Percentiles rank a stretch among this genome's conserved stretches.
Conservation (phyloP, 2,113 vertebrate genomes). For the Jaculus jaculus region DNA sequence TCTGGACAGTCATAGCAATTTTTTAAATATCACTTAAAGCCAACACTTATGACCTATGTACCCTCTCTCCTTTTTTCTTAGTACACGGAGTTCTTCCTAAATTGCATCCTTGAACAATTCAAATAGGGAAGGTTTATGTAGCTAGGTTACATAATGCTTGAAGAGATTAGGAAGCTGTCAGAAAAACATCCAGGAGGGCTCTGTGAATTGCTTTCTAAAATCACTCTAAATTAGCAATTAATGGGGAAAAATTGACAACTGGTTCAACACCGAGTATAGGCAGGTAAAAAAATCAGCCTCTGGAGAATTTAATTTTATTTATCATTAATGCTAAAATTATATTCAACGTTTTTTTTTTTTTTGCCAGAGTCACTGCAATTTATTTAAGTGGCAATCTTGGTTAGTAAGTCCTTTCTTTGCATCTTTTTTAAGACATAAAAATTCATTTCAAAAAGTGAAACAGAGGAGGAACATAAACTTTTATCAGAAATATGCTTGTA, state of each 20-base stretch:
- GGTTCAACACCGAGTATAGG: neutral
- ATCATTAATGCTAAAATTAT: slow-evolving; percentile 36
- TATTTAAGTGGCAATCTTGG: slow-evolving; percentile 7
- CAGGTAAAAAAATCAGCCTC: neutral
- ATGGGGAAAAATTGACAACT: slow-evolving; percentile 49
- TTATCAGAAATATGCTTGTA: neutral
- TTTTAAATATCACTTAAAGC: slow-evolving; percentile 50
- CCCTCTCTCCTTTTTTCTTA: neutral
- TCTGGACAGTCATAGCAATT: neutral
- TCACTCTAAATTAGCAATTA: slow-evolving; percentile 56
- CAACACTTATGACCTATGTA: neutral
- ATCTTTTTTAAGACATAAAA: neutral
- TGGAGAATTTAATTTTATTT: slow-evolving; percentile 34
- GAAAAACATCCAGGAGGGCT: neutral
- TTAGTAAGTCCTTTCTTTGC: neutral
- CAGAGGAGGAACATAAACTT: slow-evolving; percentile 1
- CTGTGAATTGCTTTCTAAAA: slow-evolving; percentile 51
- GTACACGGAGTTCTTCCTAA: slow-evolving; percentile 16
- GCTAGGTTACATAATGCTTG: slow-evolving; percentile 30
- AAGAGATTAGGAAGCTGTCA: slow-evolving; percentile 44
- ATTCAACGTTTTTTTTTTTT: too few species aligned
- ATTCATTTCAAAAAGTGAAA: slow-evolving; percentile 10
- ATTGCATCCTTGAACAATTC: neutral
- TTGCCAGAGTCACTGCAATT: neutral
- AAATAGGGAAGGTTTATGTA: slow-evolving; percentile 45